A percentile compares a stretch with the other conserved stretches of the same genome.
phyloP scores from a whole-genome alignment of 2,797 vertebrate genomes.

The Syngnathus acus region DNA sequence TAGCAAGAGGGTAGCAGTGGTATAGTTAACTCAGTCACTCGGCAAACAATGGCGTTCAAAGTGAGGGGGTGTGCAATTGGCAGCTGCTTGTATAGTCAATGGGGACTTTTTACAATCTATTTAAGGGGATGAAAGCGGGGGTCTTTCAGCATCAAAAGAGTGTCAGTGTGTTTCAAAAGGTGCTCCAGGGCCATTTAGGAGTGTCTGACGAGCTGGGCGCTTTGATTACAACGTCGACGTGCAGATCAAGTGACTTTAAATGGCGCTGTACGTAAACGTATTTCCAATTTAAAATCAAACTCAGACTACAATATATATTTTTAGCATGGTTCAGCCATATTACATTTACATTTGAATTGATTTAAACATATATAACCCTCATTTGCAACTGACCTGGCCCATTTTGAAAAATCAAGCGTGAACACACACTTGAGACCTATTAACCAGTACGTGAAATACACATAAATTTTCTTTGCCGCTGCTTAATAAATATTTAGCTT shows the following conservation, averaged over 20 bases:
- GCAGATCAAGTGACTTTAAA: slow-evolving; percentile 36
- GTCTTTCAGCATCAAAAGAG: slow-evolving; percentile 50
- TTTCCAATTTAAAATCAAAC: background rate
- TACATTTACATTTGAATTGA: no score
- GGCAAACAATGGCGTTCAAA: slow-evolving; percentile 45
- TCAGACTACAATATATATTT: no score
- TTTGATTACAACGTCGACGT: slow-evolving; percentile 57
- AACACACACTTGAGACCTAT: slow-evolving; percentile 16
- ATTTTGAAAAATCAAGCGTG: background rate
- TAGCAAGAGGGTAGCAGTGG: slow-evolving; percentile 24
- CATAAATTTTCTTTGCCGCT: slow-evolving; percentile 14
- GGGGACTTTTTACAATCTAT: slow-evolving; percentile 59
- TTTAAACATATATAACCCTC: no score
- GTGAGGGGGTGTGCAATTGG: slow-evolving; percentile 39
- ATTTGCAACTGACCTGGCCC: no score
- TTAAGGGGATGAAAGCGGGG: slow-evolving; percentile 60
- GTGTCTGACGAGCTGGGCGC: slow-evolving; percentile 36
- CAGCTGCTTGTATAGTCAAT: slow-evolving; percentile 61
- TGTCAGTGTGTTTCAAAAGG: slow-evolving; percentile 59
- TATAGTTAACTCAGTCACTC: slow-evolving; percentile 41
- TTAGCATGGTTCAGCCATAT: no score
- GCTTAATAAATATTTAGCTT: slow-evolving; percentile 24
- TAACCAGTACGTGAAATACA: slow-evolving; percentile 14
- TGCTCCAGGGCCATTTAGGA: slow-evolving; percentile 55
- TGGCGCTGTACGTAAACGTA: background rate